Evolutionary conservation across 2,888 invertebrate species (phyloP), one percentile per base, ranked within the genome.

Genomic region (Pterobdella sp.): DNA sequence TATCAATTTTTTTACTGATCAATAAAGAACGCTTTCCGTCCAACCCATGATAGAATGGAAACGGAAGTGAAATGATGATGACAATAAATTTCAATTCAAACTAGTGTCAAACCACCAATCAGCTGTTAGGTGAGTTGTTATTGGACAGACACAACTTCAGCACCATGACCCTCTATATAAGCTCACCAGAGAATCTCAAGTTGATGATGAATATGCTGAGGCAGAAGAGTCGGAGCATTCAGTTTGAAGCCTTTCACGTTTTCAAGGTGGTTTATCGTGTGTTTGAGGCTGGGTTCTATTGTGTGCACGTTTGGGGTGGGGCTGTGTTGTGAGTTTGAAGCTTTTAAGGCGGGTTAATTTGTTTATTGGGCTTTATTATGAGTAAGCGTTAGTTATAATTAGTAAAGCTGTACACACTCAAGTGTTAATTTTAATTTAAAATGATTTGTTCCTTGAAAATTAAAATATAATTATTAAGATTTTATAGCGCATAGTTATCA

Each of bases 161-260:
- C 79, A 95, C 90, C 82, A 85, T 85, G 86, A 86, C 85, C 3
- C 90, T 92, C 82, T 99, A 98, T 88, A 98, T 98, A 87, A 95
- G 95, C 81, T 97, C 96, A 86, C 96, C 97, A 37, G 98, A 99
- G 85, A 99, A 99, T 87, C 88, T 99, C 78, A 99, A 97, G 85
- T 88, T 98, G 79, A 98, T 99, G 97, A 99, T 99, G 98, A 98
- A 96, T 85, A 94, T 99, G 95, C 88, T 99, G 83, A 93, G 95
- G 86, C 97, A 98, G 84, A 94, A 96, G 85, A 95, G 96, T 80
- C 90, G 96, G 81, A 98, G 97, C 87, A 99, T 99, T 83, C 98
- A 99, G 86, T 99, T 99, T 87, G 98, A 99, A 88, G 98, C 98
- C 86, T 99, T 99, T 88, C 98, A 99, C 85, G 98, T 99, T 81